Base-by-base conservation (phyloP, 2,797 vertebrate species). In the Hafferia zeledoni region DNA sequence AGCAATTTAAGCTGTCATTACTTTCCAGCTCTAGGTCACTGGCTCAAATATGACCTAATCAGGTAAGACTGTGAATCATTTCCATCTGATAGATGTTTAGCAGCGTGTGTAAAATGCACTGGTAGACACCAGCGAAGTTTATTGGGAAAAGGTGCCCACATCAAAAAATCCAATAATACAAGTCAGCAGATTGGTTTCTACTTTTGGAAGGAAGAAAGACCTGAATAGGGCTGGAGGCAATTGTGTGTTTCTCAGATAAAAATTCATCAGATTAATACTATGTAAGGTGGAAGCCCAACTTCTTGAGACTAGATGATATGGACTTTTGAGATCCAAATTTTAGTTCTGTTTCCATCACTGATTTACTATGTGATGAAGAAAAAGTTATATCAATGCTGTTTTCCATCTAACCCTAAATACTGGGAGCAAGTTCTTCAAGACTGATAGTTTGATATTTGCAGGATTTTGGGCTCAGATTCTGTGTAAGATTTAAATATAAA, bases 11-110 rank as follows among this genome's bases (percentile, higher is more conserved):
- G 33, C 30, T 96, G 92, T 94, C 71, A 39, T 65, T 95, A 35
- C 56, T 87, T 52, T 89, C 93, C 85, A 93, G 4, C 59, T 84
- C 67, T 83, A 95, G 92, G 94, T 94, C 89, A 94, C 63, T 94
- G 89, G 77, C 87, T 91, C 80, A 90, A 88, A 93, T 79, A 92
- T 91, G 87, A 95, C 87, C 85, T 96, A 94, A 93, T 94, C 92
- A 95, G 80, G 88, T 90, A 91, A 83, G 87, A 94, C 83, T 79
- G 76, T 59, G 89, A 93, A 72, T 91, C 76, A 93, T 95, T 96
- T 94, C 72, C 85, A 79, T 91, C 72, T 83, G 94, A 96, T 82
- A 70, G 83, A 86, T 88, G 65, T 67, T 93, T 91, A 90, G 91
- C 81, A 92, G 70, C 80, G 70, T 93, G 76, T 93, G 60, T 89